Evolutionary conservation across 1,140 invertebrate genomes (phyloP).

Genomic region (Palaemon carinicauda): DNA sequence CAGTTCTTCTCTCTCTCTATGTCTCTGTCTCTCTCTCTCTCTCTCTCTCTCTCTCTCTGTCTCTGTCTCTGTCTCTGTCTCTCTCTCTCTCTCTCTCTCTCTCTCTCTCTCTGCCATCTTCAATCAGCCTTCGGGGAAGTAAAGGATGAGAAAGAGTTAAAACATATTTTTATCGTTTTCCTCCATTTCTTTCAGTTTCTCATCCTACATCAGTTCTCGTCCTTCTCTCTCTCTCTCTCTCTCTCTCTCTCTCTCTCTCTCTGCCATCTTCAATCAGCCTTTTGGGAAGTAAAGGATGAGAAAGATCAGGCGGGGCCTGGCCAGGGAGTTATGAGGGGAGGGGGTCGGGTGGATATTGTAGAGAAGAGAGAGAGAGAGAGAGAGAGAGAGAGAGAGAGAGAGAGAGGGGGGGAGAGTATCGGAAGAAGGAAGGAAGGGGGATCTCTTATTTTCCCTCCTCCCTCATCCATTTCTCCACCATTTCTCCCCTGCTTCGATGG

Average conservation of each 20-base stretch:
- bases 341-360: neutral
- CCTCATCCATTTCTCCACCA: conserved; percentile 27
- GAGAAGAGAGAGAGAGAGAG: neutral
- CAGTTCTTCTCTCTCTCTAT: neutral
- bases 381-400: neutral
- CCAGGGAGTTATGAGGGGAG: neutral
- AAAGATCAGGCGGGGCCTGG: neutral
- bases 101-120: too few relatives aligned
- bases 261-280: neutral
- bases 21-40: neutral
- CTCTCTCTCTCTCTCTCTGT: too few relatives aligned
- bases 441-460: neutral
- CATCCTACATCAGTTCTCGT: neutral
- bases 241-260: neutral
- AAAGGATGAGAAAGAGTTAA: too few relatives aligned
- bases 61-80: too few relatives aligned
- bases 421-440: neutral
- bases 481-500: conserved; percentile 39
- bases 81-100: too few relatives aligned
- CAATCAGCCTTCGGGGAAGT: too few relatives aligned
- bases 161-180: too few relatives aligned
- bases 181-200: neutral
- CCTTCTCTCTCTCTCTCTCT: neutral
- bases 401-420: neutral
- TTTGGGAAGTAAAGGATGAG: neutral